phyloP scores from a whole-genome alignment of 2,797 vertebrate species.

The Amblyraja radiata region DNA sequence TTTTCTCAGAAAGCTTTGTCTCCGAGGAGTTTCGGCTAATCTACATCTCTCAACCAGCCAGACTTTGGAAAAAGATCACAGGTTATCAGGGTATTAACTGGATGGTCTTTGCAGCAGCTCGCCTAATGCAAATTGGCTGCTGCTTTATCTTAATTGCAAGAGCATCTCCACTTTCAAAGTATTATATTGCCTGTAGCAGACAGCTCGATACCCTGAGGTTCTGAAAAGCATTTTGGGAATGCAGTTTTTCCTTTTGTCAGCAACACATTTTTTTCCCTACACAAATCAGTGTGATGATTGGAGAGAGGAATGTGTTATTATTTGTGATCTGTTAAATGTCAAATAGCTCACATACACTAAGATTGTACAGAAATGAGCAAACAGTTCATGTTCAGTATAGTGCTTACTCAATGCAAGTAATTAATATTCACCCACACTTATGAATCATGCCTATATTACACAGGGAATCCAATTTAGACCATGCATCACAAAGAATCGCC shows the following conservation, averaged over 20 bases:
- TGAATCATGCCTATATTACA: not conserved
- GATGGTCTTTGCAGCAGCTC: not conserved
- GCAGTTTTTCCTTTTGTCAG: not conserved
- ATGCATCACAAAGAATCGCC: not conserved
- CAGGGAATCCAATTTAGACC: constrained; percentile 6
- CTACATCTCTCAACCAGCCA: not conserved
- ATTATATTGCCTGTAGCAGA: not conserved
- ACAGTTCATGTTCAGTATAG: not conserved
- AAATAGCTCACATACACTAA: not conserved
- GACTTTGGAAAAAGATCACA: not conserved
- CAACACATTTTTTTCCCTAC: not conserved
- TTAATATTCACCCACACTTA: not conserved
- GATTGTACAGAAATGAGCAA: not conserved
- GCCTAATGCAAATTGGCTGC: not conserved
- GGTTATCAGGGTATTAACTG: not conserved
- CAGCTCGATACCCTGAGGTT: not conserved
- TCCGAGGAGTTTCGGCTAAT: not conserved
- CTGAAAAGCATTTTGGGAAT: not conserved
- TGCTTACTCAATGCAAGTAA: not conserved
- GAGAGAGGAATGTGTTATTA: not conserved
- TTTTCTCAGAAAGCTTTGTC: no score
- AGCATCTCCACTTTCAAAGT: not conserved
- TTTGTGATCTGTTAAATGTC: not conserved
- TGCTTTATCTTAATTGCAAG: not conserved
- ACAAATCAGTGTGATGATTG: not conserved